Base-by-base conservation (phyloP, 2,797 vertebrate species). In the Mareca penelope region DNA sequence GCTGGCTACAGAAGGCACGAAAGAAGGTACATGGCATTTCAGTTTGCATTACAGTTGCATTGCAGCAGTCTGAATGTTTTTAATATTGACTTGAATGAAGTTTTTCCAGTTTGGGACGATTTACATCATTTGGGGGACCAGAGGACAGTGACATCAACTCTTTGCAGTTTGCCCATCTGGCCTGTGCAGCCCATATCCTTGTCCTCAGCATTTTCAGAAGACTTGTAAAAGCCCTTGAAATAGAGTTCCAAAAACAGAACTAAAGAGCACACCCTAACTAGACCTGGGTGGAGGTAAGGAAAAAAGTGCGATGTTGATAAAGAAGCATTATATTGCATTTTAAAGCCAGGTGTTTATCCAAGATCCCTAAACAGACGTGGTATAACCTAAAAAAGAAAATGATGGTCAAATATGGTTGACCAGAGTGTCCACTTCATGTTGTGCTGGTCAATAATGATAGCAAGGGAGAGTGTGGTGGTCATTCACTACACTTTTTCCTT, bases 101-200 rank as follows among this genome's bases (percentile, higher is more conserved):
- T 18, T 88, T 44, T 89, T 44, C 46, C 33, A 29, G 1, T 57
- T 75, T 75, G 35, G 46, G 3, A 6, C 23, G 9, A 23, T 78
- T 88, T 76, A 15, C 26, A 19, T 50, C 33, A 22, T 9, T 28
- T 64, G 1, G 48, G 52, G 42, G 40, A 42, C 26, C 39, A 80
- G 42, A 29, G 4, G 9, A 22, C 56, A 80, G 46, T 68, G 28
- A 73, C 87, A 89, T 46, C 9, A 57, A 23, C 21, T 69, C 48
- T 60, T 63, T 84, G 22, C 33, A 35, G 17, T 69, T 72, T 83
- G 35, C 28, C 23, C 6, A 3, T 64, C 48, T 67, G 50, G 31
- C 15, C 59, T 69, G 26, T 1, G 1, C 33, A 60, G 35, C 22
- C n/a, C 64, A 14, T 1, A 0, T 26, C n/a, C 12, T 26, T 40